phyloP scores from a whole-genome alignment of 2,797 vertebrate species.

The Prunella strophiata region DNA sequence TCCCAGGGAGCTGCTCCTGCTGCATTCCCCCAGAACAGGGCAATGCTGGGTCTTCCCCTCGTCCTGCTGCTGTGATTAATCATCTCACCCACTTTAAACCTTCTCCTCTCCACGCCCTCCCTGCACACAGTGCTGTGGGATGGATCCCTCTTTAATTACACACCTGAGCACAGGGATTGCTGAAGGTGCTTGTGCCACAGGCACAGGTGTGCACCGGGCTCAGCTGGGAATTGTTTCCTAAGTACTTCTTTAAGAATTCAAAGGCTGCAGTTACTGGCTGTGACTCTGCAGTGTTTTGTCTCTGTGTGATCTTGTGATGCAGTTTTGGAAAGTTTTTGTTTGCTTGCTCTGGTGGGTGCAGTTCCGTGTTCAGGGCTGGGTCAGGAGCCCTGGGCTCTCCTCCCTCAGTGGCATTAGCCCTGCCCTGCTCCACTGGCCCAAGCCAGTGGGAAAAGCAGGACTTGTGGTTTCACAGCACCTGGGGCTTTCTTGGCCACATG shows the following conservation, averaged over 20 bases:
- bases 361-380: background rate
- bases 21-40: rapidly evolving
- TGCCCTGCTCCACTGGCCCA: background rate
- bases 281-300: background rate
- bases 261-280: background rate
- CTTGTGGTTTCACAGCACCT: background rate
- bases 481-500: background rate
- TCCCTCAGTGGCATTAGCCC: rapidly evolving
- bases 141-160: background rate
- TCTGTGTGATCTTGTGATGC: background rate
- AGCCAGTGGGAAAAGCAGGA: background rate
- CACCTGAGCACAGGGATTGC: background rate
- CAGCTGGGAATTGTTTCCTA: background rate
- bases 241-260: background rate
- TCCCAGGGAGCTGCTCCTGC: background rate
- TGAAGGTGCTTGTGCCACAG: background rate
- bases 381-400: background rate
- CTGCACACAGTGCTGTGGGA: background rate
- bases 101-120: slow-evolving; percentile 1
- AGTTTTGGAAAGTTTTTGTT: background rate
- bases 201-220: background rate
- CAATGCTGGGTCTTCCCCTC: background rate
- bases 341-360: background rate
- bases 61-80: background rate
- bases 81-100: background rate